These are phyloP conservation scores for Pachliopta kotzebuea DNA, from an alignment of 2,888 invertebrate species.

Conservation along the genomic window DNA sequence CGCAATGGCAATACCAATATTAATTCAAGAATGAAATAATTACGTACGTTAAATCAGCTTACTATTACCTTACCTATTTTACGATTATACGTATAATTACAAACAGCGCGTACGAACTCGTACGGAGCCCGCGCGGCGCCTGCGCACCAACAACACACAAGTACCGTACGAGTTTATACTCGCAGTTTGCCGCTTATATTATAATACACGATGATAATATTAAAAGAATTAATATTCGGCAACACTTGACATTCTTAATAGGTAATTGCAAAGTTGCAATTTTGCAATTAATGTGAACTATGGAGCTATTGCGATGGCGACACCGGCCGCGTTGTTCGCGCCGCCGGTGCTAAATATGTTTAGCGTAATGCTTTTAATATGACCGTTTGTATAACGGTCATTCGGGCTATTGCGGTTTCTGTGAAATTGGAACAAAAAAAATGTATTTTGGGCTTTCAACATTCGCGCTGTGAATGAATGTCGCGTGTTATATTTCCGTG, in stretches of 20 bases:
- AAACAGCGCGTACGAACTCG: slow-evolving; percentile 49
- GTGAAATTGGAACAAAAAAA: slow-evolving; percentile 48
- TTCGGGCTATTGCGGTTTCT: slow-evolving; percentile 72
- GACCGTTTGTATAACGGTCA: slow-evolving; percentile 59
- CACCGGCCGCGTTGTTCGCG: slow-evolving; percentile 47
- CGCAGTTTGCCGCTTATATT: slow-evolving; percentile 59
- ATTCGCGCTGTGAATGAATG: slow-evolving; percentile 65
- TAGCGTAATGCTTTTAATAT: slow-evolving; percentile 43
- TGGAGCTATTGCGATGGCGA: slow-evolving; percentile 73
- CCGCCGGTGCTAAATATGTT: slow-evolving; percentile 40
- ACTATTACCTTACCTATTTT: slow-evolving; percentile 74
- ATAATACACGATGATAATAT: slow-evolving; percentile 76
- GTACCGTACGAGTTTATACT: slow-evolving; percentile 43
- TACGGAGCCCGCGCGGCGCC: too few relatives aligned
- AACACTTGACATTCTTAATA: slow-evolving; percentile 77
- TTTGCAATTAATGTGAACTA: slow-evolving; percentile 53
- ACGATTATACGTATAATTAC: slow-evolving; percentile 66
- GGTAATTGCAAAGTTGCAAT: slow-evolving; percentile 48
- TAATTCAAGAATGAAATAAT: slow-evolving; percentile 77
- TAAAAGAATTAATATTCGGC: slow-evolving; percentile 77
- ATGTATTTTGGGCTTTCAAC: slow-evolving; percentile 64
- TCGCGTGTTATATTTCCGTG: slow-evolving; percentile 60
- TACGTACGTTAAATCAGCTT: slow-evolving; percentile 79
- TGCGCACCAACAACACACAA: neutral
- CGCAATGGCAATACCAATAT: slow-evolving; percentile 53